phyloP scores from a whole-genome alignment of 2,113 vertebrate genomes.

The Crypturellus undulatus region DNA sequence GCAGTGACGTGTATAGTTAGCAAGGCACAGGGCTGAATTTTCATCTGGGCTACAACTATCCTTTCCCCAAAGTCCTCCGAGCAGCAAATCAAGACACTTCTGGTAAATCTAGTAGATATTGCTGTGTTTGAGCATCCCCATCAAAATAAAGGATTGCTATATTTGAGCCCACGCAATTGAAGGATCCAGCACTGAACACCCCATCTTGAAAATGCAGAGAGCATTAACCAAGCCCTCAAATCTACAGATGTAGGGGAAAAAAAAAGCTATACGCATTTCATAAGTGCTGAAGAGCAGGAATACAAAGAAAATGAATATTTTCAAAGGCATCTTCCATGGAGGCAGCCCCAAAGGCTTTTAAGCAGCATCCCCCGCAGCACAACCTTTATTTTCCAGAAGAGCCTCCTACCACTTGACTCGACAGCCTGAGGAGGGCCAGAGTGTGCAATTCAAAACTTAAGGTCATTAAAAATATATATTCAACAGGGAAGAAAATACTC shows the following conservation, averaged over 20 bases:
- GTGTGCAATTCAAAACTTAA: neutral
- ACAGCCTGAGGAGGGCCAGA: neutral
- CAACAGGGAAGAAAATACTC: neutral
- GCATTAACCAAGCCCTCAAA: neutral
- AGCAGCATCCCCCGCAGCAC: neutral
- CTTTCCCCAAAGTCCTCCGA: neutral
- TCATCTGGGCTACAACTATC: neutral
- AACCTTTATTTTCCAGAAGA: neutral
- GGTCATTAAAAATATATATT: neutral
- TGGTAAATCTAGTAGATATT: neutral
- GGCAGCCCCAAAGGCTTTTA: neutral
- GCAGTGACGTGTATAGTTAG: neutral
- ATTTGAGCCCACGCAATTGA: neutral
- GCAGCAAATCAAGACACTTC: neutral
- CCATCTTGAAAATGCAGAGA: neutral
- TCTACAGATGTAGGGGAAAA: rapidly evolving
- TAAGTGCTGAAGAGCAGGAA: neutral
- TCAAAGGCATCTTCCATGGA: neutral
- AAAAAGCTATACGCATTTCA: neutral
- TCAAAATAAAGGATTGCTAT: neutral
- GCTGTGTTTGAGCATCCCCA: neutral
- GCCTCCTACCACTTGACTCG: neutral
- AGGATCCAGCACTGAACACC: neutral
- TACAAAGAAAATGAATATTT: neutral
- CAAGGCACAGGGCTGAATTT: neutral